These are phyloP conservation scores for Helicoverpa armigera DNA, from an alignment of 1,140 invertebrate species.

Conservation along the genomic window DNA sequence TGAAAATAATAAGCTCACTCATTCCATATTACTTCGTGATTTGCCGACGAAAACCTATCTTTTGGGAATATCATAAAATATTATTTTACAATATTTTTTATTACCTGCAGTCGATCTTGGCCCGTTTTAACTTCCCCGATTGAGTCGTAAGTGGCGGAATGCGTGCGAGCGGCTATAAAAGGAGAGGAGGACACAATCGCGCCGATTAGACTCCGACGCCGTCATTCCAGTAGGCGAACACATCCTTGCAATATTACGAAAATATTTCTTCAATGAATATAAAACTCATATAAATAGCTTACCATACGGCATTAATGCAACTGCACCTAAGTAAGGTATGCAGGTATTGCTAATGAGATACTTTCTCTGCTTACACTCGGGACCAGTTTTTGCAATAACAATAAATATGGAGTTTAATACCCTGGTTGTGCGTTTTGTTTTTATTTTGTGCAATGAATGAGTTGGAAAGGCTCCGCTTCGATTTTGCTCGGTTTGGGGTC, in stretches of 20 bases:
- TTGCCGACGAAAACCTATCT: too few species aligned
- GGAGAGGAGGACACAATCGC: slow-evolving; percentile 38
- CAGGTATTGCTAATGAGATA: slow-evolving; percentile 20
- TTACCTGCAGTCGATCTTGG: background rate
- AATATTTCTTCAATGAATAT: too few species aligned
- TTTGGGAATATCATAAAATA: too few species aligned
- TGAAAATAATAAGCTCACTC: too few species aligned
- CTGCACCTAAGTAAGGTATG: background rate
- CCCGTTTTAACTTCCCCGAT: slow-evolving; percentile 24
- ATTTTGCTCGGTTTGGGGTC: slow-evolving; percentile 46
- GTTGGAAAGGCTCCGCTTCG: slow-evolving; percentile 51
- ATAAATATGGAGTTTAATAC: slow-evolving; percentile 51
- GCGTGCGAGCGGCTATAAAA: slow-evolving; percentile 21
- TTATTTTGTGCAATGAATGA: slow-evolving; percentile 53
- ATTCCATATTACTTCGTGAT: too few species aligned
- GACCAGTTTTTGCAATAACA: slow-evolving; percentile 51
- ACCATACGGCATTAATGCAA: background rate
- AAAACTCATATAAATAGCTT: too few species aligned
- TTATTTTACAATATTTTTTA: too few species aligned
- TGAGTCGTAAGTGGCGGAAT: slow-evolving; percentile 36
- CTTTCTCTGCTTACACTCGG: slow-evolving; percentile 37
- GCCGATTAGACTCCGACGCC: background rate
- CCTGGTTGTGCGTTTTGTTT: slow-evolving; percentile 9
- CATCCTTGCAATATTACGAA: background rate
- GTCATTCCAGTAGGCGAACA: background rate